These are phyloP conservation scores for Caenorhabditis afra DNA, from an alignment of 2,888 invertebrate genomes.

Conservation along the genomic window DNA sequence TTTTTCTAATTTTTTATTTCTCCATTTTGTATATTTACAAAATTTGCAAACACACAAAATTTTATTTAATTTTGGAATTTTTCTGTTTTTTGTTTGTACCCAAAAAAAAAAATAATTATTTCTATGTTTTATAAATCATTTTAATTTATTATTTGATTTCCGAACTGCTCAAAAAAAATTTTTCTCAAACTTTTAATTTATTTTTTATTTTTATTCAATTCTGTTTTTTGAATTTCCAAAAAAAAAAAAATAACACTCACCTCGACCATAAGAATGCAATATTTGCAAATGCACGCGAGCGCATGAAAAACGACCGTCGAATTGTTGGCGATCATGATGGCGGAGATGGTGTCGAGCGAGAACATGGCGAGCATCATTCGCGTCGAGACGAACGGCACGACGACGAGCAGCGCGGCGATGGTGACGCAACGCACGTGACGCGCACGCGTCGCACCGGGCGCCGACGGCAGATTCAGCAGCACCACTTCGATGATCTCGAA, in stretches of 20 bases:
- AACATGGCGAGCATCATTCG: constrained; percentile 64
- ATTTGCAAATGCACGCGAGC: constrained; percentile 82
- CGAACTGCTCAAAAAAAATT: no score
- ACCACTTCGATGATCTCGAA: constrained; percentile 83
- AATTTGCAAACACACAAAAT: no score
- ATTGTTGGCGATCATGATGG: constrained; percentile 83
- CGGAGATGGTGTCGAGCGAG: constrained; percentile 79
- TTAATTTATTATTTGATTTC: no score
- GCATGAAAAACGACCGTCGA: constrained; percentile 83
- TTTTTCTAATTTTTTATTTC: no score
- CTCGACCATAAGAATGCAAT: constrained; percentile 80
- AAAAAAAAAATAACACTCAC: constrained; percentile 20
- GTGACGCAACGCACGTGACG: constrained; percentile 70
- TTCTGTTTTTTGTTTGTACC: no score
- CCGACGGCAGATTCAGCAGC: constrained; percentile 82
- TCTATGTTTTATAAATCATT: no score
- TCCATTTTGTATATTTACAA: no score
- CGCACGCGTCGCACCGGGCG: constrained; percentile 62
- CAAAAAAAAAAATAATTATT: no score
- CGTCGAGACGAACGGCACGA: constrained; percentile 65
- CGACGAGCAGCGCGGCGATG: constrained; percentile 65
- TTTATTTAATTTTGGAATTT: no score
- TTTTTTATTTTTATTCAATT: neutral
- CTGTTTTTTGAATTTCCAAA: no score
- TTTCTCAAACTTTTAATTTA: no score